Conservation (phyloP, 2,113 vertebrate genomes). For the Eulemur rufifrons region DNA sequence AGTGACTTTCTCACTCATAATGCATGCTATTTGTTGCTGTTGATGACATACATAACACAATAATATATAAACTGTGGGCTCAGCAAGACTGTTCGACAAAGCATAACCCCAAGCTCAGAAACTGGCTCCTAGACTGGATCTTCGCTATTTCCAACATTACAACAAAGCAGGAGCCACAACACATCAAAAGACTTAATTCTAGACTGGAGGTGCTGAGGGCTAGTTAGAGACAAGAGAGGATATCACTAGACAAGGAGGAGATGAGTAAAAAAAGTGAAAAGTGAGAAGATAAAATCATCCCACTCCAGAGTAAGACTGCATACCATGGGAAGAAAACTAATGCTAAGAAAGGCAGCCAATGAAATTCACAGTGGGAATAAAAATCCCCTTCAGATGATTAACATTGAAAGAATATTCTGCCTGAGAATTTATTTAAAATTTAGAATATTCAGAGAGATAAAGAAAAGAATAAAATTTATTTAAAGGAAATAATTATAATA, state of each 20-base stretch:
- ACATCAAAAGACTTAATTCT: neutral
- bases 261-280: neutral
- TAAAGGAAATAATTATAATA: neutral
- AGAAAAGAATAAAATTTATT: neutral
- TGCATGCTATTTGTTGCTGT: neutral
- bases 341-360: neutral
- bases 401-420: neutral
- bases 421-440: neutral
- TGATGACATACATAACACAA: neutral
- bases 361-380: neutral
- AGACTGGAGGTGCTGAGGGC: neutral
- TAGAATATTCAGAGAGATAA: neutral
- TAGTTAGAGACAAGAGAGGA: neutral
- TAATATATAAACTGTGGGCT: neutral
- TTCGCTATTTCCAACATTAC: neutral
- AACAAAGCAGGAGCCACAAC: neutral
- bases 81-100: neutral
- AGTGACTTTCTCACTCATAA: neutral
- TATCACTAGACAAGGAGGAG: neutral
- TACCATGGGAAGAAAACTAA: neutral
- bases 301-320: neutral
- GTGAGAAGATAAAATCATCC: neutral
- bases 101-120: neutral
- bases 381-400: neutral
- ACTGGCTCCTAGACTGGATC: neutral